Conservation (phyloP, 2,888 invertebrate genomes). For the Conistra vaccinii region DNA sequence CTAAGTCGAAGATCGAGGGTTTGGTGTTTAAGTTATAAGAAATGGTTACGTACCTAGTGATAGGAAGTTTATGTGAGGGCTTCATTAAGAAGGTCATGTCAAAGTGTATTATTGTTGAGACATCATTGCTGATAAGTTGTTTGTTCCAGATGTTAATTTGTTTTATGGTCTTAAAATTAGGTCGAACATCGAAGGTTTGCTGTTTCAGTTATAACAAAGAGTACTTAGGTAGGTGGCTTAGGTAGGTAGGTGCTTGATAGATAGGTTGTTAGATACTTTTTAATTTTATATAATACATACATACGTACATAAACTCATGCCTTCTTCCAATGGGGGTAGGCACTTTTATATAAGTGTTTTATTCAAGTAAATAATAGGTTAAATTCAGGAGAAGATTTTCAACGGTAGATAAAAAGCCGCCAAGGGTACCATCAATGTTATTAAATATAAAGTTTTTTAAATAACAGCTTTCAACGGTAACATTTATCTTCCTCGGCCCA, state of each 20-base stretch:
- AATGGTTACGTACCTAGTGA: too few relatives aligned
- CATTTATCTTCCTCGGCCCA: constrained; percentile 19
- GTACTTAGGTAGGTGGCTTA: too few relatives aligned
- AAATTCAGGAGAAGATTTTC: not conserved
- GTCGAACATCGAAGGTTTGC: not conserved
- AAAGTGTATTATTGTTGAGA: constrained; percentile 19
- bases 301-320: too few relatives aligned
- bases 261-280: not conserved
- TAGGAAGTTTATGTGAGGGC: constrained; percentile 42
- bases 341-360: not conserved
- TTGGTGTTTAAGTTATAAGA: not conserved
- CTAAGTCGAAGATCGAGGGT: not conserved
- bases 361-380: not conserved
- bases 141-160: constrained; percentile 26
- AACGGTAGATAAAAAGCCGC: too few relatives aligned
- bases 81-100: constrained; percentile 44
- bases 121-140: constrained; percentile 12
- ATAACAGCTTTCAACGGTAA: not conserved
- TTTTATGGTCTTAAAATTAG: constrained; percentile 17
- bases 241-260: too few relatives aligned
- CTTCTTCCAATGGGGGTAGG: not conserved
- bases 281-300: not conserved
- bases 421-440: not conserved
- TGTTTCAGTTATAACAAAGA: not conserved
- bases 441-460: not conserved